Evolutionary conservation across 1,140 invertebrate species (phyloP).

Genomic region (Cephus cinctus): DNA sequence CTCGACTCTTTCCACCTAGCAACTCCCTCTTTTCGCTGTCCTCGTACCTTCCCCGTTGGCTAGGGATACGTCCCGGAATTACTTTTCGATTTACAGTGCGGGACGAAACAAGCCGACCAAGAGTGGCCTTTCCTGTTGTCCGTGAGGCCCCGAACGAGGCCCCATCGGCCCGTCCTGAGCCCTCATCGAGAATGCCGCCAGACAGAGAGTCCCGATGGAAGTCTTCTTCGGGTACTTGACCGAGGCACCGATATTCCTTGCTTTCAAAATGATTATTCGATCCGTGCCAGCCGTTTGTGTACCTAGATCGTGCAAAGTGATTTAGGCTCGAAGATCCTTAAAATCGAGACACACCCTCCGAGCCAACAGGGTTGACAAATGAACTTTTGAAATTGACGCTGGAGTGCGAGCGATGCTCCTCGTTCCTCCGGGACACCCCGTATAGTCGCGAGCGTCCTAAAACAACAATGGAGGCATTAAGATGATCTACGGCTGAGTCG

Average conservation of each 20-base stretch:
- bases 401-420: too few relatives aligned
- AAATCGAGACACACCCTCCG: too few relatives aligned
- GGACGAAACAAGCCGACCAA: neutral
- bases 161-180: neutral
- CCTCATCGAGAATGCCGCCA: neutral
- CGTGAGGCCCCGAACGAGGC: neutral
- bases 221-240: neutral
- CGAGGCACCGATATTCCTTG: too few relatives aligned
- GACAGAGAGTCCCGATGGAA: neutral
- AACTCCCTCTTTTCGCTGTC: too few relatives aligned
- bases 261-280: too few relatives aligned
- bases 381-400: too few relatives aligned
- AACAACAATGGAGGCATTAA: constrained; percentile 57
- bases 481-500: constrained; percentile 54
- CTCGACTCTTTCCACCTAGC: too few relatives aligned
- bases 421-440: constrained; percentile 45
- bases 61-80: neutral
- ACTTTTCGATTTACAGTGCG: neutral
- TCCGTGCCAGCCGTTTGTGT: too few relatives aligned
- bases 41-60: neutral
- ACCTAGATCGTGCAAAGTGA: too few relatives aligned
- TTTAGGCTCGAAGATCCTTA: too few relatives aligned
- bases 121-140: constrained; percentile 4
- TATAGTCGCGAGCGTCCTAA: constrained; percentile 51
- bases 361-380: too few relatives aligned